A percentile compares a stretch with the other conserved stretches of the same genome.
Evolutionary conservation across 2,888 invertebrate genomes (phyloP).

Genomic region (Nematopogon swammerdamellus): DNA sequence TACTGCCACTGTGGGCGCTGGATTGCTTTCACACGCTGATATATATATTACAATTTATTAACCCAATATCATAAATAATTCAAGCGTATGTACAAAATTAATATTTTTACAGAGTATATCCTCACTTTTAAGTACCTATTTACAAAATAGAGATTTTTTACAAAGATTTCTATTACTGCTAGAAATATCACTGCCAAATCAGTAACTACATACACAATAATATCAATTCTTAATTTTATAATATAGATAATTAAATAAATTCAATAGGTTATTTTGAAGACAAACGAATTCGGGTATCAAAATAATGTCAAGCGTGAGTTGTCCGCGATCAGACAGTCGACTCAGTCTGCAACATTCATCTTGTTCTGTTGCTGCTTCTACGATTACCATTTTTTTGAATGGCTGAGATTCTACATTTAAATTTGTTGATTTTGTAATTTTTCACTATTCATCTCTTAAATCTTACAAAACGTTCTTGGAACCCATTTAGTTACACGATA

Average conservation of each 20-base stretch:
- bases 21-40: background rate
- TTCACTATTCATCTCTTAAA: too few species aligned
- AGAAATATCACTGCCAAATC: slow-evolving; percentile 54
- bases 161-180: slow-evolving; percentile 49
- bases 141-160: slow-evolving; percentile 53
- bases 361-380: too few species aligned
- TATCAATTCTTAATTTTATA: slow-evolving; percentile 28
- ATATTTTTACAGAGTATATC: slow-evolving; percentile 43
- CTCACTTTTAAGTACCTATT: slow-evolving; percentile 50
- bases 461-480: background rate
- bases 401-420: too few species aligned
- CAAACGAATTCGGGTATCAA: too few species aligned
- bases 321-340: too few species aligned
- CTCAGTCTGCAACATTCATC: too few species aligned
- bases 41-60: background rate
- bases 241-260: slow-evolving; percentile 40
- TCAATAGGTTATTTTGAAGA: too few species aligned
- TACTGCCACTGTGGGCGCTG: background rate
- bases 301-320: too few species aligned
- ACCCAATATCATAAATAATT: slow-evolving; percentile 46
- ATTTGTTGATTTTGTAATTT: too few species aligned
- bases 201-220: slow-evolving; percentile 53
- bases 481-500: background rate
- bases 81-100: slow-evolving; percentile 54
- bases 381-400: too few species aligned